Conservation (phyloP, 2,797 vertebrate species). For the Gymnopithys bicolor region DNA sequence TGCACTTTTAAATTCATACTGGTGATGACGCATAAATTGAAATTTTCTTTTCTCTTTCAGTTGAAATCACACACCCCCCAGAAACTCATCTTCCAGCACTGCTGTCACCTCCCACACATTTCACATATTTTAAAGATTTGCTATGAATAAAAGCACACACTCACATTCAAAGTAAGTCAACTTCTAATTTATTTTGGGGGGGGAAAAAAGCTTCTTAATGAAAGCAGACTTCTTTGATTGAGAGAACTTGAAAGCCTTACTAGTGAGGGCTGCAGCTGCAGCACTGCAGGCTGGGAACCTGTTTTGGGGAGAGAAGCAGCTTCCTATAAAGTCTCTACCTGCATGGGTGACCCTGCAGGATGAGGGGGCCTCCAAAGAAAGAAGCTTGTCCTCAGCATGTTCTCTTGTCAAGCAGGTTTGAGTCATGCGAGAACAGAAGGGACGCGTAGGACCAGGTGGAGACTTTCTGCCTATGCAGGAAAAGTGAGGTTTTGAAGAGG, state of each 20-base stretch:
- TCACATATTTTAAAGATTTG: background rate
- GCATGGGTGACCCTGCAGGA: background rate
- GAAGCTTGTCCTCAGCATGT: background rate
- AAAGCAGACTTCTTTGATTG: background rate
- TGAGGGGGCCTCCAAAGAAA: background rate
- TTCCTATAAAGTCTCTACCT: rapidly evolving
- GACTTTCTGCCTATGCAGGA: background rate
- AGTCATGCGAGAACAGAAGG: background rate
- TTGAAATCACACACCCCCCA: background rate
- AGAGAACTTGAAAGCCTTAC: background rate
- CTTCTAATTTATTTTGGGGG: background rate
- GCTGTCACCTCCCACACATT: background rate
- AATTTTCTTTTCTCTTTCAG: constrained; percentile 15
- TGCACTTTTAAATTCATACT: background rate
- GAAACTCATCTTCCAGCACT: background rate
- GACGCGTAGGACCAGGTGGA: background rate
- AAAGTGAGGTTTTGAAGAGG: background rate
- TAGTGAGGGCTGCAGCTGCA: background rate
- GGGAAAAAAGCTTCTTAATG: background rate
- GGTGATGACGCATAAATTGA: background rate
- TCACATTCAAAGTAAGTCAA: background rate
- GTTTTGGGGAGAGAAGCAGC: rapidly evolving
- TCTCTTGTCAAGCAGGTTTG: background rate
- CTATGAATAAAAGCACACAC: background rate
- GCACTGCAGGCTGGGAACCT: background rate